Conservation (phyloP, 2,797 vertebrate genomes). For the Buceros bicornis region DNA sequence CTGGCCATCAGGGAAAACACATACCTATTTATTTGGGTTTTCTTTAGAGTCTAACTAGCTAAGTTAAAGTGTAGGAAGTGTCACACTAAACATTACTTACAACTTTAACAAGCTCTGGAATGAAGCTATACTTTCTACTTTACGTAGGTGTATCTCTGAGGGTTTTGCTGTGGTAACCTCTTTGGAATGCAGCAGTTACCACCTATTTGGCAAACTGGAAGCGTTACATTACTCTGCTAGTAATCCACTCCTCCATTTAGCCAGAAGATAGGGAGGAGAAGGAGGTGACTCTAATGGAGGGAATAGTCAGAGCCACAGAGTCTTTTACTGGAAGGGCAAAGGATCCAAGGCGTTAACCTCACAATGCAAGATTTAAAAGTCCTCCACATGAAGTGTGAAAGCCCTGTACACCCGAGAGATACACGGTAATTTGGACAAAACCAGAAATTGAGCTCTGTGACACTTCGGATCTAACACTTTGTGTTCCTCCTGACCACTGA, state of each 20-base stretch:
- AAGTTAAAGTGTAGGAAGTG: not conserved
- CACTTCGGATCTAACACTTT: not conserved
- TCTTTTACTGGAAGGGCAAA: not conserved
- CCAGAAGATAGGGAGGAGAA: constrained; percentile 65
- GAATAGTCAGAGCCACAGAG: not conserved
- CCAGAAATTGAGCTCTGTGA: fast-evolving
- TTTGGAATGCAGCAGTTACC: constrained; percentile 42
- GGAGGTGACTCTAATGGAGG: not conserved
- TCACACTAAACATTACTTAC: not conserved
- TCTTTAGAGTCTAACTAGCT: not conserved
- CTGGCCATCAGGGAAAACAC: not conserved
- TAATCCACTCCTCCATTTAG: constrained; percentile 54
- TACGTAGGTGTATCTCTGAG: not conserved
- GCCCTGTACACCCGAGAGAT: not conserved
- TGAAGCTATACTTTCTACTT: not conserved
- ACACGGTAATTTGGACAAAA: not conserved
- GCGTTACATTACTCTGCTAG: constrained; percentile 35
- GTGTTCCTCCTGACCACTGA: not conserved
- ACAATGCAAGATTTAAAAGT: not conserved
- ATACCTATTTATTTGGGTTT: not conserved
- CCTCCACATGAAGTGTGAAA: not conserved
- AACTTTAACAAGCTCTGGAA: not conserved
- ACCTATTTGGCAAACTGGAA: constrained; percentile 32
- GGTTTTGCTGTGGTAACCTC: constrained; percentile 7
- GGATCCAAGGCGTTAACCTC: not conserved